Evolutionary conservation across 2,113 vertebrate genomes (phyloP).

Genomic region (Petromus typicus): DNA sequence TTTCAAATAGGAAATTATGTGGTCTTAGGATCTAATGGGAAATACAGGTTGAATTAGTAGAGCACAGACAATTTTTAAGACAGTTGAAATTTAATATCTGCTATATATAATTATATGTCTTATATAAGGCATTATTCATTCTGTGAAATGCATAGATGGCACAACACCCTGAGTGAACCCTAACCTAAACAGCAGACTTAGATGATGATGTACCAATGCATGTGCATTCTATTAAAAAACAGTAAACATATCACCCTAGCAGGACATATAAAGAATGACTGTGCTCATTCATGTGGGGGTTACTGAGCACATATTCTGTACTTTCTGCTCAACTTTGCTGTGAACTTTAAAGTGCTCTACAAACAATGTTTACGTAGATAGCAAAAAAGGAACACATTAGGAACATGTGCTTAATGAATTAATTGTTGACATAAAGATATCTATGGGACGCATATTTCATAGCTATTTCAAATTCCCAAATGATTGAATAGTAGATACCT

Average conservation of each 20-base stretch:
- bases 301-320: not conserved
- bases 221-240: not conserved
- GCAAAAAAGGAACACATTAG: not conserved
- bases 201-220: not conserved
- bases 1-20: no score
- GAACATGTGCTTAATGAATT: not conserved
- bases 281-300: rapidly evolving
- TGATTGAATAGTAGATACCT: not conserved
- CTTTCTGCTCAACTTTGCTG: not conserved
- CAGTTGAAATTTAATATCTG: not conserved
- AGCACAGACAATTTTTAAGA: not conserved
- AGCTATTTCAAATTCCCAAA: not conserved
- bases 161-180: not conserved
- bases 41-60: not conserved
- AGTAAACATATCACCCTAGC: not conserved
- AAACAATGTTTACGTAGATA: not conserved
- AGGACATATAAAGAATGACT: not conserved
- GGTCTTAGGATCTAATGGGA: not conserved
- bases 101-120: not conserved
- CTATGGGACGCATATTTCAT: not conserved
- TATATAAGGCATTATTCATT: rapidly evolving
- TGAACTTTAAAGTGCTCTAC: not conserved
- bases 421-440: not conserved
- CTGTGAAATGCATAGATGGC: not conserved
- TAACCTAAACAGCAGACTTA: not conserved